Conservation (phyloP, 2,888 invertebrate genomes). For the Lasioglossum oenotherae region DNA sequence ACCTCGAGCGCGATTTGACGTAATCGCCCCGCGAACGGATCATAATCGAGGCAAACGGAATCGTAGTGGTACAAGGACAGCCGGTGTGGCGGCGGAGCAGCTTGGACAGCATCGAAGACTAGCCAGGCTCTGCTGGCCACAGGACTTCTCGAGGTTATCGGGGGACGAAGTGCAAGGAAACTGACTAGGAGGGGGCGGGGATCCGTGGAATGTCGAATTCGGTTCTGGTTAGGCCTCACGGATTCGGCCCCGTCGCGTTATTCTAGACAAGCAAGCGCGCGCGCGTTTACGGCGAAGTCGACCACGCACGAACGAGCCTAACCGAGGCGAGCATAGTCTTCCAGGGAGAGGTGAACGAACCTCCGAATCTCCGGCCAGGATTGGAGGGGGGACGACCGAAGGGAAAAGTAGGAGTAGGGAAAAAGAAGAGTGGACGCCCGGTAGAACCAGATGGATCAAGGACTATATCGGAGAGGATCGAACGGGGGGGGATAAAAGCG, state of each 20-base stretch:
- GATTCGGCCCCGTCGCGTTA: constrained; percentile 55
- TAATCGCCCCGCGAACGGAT: constrained; percentile 58
- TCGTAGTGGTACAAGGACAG: constrained; percentile 57
- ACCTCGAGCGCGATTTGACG: constrained; percentile 53
- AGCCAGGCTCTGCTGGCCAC: constrained; percentile 8
- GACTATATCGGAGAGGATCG: constrained; percentile 30
- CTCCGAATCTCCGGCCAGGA: constrained; percentile 75
- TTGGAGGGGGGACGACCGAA: constrained; percentile 8
- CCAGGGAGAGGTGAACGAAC: constrained; percentile 82
- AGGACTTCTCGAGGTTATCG: constrained; percentile 48
- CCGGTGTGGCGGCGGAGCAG: constrained; percentile 31
- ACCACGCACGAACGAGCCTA: constrained; percentile 15
- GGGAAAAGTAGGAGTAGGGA: constrained; percentile 72
- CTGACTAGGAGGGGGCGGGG: constrained; percentile 44
- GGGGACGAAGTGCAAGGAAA: constrained; percentile 72
- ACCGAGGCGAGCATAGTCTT: constrained; percentile 36
- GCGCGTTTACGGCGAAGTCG: neutral
- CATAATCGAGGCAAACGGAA: constrained; percentile 62
- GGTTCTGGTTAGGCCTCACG: constrained; percentile 68
- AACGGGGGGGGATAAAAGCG: neutral
- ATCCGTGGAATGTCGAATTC: constrained; percentile 80
- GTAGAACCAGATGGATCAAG: constrained; percentile 49
- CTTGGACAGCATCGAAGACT: neutral
- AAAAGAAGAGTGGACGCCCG: constrained; percentile 44
- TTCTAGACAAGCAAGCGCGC: constrained; percentile 39